Percentiles rank a stretch among this genome's conserved stretches.
Evolutionary conservation across 2,888 invertebrate species (phyloP).

Genomic region (Dione vanillae): DNA sequence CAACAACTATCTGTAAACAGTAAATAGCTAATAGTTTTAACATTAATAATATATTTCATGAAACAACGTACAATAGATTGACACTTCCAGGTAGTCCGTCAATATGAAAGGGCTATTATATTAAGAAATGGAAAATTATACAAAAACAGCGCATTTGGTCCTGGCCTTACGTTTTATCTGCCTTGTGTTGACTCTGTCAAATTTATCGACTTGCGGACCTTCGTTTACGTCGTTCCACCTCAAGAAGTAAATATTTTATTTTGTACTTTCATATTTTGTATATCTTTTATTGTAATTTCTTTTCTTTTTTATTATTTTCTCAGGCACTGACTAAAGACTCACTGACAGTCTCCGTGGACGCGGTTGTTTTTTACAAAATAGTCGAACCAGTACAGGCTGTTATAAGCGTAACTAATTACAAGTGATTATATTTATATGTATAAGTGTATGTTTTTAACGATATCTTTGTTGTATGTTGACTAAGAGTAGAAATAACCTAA

Average conservation of each 20-base stretch:
- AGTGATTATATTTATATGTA: conserved; percentile 48
- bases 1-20: too few species aligned
- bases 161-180: conserved; percentile 93
- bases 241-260: conserved; percentile 88
- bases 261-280: not conserved
- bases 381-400: conserved; percentile 88
- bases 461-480: too few species aligned
- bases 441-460: too few species aligned
- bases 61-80: not conserved
- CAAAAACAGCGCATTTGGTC: conserved; percentile 87
- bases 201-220: conserved; percentile 93
- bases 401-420: conserved; percentile 68
- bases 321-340: conserved; percentile 87
- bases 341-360: conserved; percentile 95
- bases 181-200: conserved; percentile 95
- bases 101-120: conserved; percentile 92
- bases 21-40: too few species aligned
- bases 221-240: conserved; percentile 95
- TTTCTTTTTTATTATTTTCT: conserved; percentile 1
- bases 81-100: conserved; percentile 86
- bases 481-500: too few species aligned
- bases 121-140: conserved; percentile 91
- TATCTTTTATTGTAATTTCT: not conserved
- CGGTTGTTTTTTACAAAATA: conserved; percentile 91
- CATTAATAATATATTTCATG: too few species aligned